Evolutionary conservation across 2,797 vertebrate genomes (phyloP), one percentile per base, ranked within the genome.

Genomic region (Hephaestus fuliginosus): DNA sequence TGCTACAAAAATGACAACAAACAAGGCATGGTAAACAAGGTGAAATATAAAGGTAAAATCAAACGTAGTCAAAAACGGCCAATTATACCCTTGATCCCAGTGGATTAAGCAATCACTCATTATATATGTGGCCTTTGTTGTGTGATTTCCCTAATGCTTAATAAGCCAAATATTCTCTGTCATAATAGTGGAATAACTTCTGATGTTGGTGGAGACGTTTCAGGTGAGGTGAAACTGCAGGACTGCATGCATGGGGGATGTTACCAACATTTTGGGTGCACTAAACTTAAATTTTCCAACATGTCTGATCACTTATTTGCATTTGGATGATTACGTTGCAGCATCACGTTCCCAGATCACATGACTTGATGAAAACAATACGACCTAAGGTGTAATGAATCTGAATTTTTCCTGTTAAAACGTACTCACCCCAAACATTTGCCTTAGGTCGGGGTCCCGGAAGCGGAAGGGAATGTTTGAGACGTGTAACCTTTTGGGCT

Each of bases 401-500:
- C 17, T 7, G 7, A 0, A 22, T 14, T n/a, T 17, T 57, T 18
- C 0, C 30, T 5, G 30, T 33, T 3, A 5, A 33, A 1, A 39
- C 7, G 53, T 69, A 92, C 98, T 97, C 94, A 99, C 98, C 96
- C 98, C 98, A 51, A 99, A 99, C 98, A 99, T 99, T 96, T 99
- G 98, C 95, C 98, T 96, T 80, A 99, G 95, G 94, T 99, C 98
- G 0, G 98, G 98, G 94, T 99, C 98, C 94, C 98, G 96, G 96
- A 99, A 99, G 89, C 98, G 97, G 94, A 99, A 99, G 94, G 98
- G 98, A 95, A 99, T 99, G 96, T 99, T 99, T 95, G 98, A 99
- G 93, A 99, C 97, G 17, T 99, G 98, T 94, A 99, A 96, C 95
- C 98, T 89, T 92, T 99, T 99, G 92, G 98, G 98, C 91, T 98